Percentiles rank a stretch among this genome's conserved stretches.
These are phyloP conservation scores for Acanthoscelides obtectus DNA, from an alignment of 2,888 invertebrate genomes.

Conservation along the genomic window DNA sequence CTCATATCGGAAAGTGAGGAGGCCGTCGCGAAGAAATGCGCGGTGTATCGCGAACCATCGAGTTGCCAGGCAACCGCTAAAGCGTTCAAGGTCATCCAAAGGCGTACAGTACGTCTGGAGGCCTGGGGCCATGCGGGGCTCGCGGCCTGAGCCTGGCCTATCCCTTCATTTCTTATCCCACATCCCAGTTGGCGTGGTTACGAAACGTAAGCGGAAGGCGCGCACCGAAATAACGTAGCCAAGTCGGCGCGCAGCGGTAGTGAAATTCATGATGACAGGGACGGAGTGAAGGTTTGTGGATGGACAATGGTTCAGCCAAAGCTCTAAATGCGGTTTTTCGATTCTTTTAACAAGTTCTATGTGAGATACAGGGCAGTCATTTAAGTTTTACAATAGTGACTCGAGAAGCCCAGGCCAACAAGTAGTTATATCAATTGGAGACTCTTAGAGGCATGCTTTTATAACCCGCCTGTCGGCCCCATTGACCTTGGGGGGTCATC, in stretches of 20 bases:
- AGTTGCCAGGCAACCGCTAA: slow-evolving; percentile 9
- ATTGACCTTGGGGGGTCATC: too few relatives aligned
- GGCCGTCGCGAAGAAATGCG: not conserved
- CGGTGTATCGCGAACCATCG: not conserved
- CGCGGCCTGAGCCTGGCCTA: slow-evolving; percentile 12
- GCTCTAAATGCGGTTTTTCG: too few relatives aligned
- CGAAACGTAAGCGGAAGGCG: slow-evolving; percentile 19
- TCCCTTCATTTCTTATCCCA: slow-evolving; percentile 4
- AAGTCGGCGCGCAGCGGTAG: not conserved
- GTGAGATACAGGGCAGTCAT: too few relatives aligned
- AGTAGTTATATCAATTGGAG: too few relatives aligned
- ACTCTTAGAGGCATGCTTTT: too few relatives aligned
- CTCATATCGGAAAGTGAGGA: not conserved
- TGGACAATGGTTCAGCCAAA: too few relatives aligned
- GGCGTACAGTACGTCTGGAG: slow-evolving; percentile 15
- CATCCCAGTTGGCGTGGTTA: slow-evolving; percentile 9
- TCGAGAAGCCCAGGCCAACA: too few relatives aligned
- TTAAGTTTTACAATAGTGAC: too few relatives aligned
- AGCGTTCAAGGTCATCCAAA: slow-evolving; percentile 16
- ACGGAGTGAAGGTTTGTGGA: not conserved
- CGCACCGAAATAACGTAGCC: slow-evolving; percentile 9
- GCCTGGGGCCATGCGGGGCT: not conserved
- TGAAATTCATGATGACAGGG: not conserved
- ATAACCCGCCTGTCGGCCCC: too few relatives aligned
- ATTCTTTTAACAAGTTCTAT: too few relatives aligned